Evolutionary conservation across 2,113 vertebrate genomes (phyloP).

Genomic region (Spheniscus mendiculus): DNA sequence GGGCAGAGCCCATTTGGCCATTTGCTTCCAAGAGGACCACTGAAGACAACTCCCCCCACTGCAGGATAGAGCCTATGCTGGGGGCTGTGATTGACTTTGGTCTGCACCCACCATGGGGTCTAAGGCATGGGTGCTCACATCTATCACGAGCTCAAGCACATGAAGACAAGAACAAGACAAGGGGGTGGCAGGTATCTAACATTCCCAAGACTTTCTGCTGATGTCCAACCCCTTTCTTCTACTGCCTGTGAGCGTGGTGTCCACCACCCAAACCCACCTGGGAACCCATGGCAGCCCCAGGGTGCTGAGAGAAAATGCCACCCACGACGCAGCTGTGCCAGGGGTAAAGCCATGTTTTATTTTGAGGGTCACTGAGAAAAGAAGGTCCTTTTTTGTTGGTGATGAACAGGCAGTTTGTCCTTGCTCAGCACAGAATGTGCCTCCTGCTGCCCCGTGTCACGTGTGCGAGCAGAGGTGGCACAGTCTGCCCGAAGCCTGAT

Average conservation of each 20-base stretch:
- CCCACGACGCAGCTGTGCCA: background rate
- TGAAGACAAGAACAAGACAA: background rate
- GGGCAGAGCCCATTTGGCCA: background rate
- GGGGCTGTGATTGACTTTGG: background rate
- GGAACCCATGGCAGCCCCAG: background rate
- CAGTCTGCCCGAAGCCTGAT: background rate
- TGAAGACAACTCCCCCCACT: background rate
- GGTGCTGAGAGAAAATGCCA: background rate
- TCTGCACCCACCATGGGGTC: background rate
- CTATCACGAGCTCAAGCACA: background rate
- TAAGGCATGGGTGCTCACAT: background rate
- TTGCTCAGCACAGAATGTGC: background rate
- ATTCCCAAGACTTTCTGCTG: background rate
- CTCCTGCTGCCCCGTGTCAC: background rate
- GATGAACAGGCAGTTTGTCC: background rate
- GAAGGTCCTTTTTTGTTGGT: background rate
- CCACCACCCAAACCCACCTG: background rate
- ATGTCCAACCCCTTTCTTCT: background rate
- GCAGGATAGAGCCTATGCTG: background rate
- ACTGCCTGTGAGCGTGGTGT: fast-evolving
- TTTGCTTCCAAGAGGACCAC: background rate
- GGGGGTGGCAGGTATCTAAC: background rate
- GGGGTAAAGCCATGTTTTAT: background rate
- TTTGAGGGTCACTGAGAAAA: background rate
- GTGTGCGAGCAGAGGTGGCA: background rate